Conservation (phyloP, 2,888 invertebrate species). For the Dugesia japonica region DNA sequence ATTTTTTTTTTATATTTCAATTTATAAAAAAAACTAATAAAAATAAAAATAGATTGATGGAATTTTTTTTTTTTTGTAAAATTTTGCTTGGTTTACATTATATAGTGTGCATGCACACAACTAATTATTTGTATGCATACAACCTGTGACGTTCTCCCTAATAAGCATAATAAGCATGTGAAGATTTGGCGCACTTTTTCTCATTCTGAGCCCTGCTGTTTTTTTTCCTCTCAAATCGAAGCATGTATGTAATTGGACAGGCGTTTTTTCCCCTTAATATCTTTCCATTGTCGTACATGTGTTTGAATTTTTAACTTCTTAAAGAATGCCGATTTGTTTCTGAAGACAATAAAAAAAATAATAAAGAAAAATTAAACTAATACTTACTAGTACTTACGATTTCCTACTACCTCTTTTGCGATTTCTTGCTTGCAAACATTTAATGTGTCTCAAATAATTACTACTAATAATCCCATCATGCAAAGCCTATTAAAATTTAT, state of each 20-base stretch:
- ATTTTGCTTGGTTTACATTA: not conserved
- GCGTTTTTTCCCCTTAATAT: no score
- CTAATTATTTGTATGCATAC: no score
- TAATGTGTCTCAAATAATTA: not conserved
- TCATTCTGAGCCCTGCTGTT: not conserved
- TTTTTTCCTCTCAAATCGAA: not conserved
- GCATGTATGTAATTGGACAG: constrained; percentile 4
- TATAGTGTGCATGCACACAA: no score
- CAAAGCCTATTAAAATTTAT: constrained; percentile 15
- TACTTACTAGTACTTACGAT: not conserved
- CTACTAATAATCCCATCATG: not conserved
- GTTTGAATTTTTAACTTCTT: constrained; percentile 4
- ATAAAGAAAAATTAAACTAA: not conserved
- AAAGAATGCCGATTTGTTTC: not conserved
- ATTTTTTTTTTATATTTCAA: not conserved
- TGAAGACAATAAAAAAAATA: not conserved
- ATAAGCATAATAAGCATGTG: no score
- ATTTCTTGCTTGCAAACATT: no score
- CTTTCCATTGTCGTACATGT: not conserved
- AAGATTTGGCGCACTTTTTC: no score
- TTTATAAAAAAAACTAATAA: no score
- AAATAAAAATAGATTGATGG: not conserved
- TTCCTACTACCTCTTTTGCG: no score
- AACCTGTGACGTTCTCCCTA: no score
- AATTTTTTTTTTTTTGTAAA: not conserved